Base-by-base conservation (phyloP, 2,888 invertebrate genomes). In the Drosophila emarginata region DNA sequence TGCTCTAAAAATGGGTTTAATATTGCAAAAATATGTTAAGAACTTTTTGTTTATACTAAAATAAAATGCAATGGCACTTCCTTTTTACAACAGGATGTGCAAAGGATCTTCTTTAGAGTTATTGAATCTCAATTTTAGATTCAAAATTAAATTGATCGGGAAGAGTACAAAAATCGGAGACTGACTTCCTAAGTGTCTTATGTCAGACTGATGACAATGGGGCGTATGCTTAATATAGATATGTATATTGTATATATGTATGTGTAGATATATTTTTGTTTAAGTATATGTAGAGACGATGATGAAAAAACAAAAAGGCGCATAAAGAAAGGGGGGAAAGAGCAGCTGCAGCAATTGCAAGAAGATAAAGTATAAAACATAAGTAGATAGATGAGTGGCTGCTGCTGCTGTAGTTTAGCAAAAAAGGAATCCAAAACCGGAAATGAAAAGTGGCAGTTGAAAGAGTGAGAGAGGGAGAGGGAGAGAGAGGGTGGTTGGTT, bases 381-480 rank as follows among this genome's bases (percentile, higher is more conserved):
- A 79, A 79, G 77, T 81, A 84, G 84, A 76, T 84, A 72, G 72
- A 77, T 81, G 82, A 81, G 77, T 71, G 77, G 71, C 70, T 61
- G 59, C 15, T 64, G 64, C 39, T 64, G 69, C 50, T 59, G 70
- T 62, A 45, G 67, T 67, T 59, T 71, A 64, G 64, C 50, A 67
- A 60, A 54, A 45, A 56, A 60, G 69, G 64, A 79, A 76, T 74
- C 74, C 64, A 72, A 67, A 74, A 76, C 85, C 87, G 79, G 81
- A 87, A 83, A 83, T 86, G 77, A 82, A 80, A 78, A 83, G 80
- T 86, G 74, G 74, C 74, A 78, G 76, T 63, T 72, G 72, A 76
- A 68, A 68, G 63, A n/a, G n/a, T n/a, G 61, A 72, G 63, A 28
- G 18, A 36, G 36, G 12, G 12, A 36, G 36, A 36, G 36, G 1